A percentile compares a stretch with the other conserved stretches of the same genome.
Conservation (phyloP, 2,888 invertebrate genomes). For the Drosophila crucigera region DNA sequence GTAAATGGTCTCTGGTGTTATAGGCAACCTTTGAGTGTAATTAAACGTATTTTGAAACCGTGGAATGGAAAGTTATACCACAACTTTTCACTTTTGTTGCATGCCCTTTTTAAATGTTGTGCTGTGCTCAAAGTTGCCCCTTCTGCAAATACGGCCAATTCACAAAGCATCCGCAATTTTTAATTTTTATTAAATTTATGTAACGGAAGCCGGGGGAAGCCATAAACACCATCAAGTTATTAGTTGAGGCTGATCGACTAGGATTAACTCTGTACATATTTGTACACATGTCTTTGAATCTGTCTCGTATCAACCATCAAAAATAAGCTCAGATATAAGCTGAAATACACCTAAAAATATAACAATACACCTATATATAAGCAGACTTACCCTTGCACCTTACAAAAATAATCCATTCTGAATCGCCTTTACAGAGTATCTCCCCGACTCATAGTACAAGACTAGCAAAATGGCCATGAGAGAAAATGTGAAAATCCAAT, state of each 20-base stretch:
- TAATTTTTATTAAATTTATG: neutral
- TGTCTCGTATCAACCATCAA: neutral
- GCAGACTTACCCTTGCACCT: neutral
- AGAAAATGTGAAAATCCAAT: neutral
- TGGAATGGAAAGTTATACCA: neutral
- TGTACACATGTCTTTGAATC: no score
- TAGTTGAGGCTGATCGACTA: neutral
- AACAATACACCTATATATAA: no score
- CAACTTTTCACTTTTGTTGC: conserved; percentile 1
- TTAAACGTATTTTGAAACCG: conserved; percentile 21
- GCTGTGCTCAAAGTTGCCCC: neutral
- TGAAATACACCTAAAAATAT: neutral
- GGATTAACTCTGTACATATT: neutral
- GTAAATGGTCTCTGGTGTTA: neutral
- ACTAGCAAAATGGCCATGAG: neutral
- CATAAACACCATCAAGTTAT: neutral
- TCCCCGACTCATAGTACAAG: neutral
- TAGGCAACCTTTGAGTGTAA: neutral
- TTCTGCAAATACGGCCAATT: neutral
- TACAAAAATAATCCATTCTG: neutral
- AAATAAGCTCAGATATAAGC: neutral
- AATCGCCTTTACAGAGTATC: neutral
- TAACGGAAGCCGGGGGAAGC: neutral
- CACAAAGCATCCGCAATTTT: conserved; percentile 3
- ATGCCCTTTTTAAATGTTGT: neutral